Percentiles rank a stretch among this genome's conserved stretches.
Conservation (phyloP, 2,113 vertebrate genomes). For the Trogon surrucura region DNA sequence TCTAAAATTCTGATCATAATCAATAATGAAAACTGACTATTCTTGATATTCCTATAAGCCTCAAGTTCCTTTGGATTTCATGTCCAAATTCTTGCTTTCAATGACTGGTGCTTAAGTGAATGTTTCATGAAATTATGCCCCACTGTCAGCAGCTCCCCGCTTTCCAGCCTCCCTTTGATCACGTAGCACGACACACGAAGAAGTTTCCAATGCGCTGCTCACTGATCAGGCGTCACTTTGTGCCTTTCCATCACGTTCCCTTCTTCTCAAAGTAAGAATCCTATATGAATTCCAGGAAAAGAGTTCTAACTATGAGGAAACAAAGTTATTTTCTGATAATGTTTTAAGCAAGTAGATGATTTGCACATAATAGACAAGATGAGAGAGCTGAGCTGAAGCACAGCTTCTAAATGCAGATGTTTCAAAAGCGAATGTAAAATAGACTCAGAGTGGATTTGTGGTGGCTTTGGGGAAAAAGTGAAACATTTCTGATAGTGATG, state of each 20-base stretch:
- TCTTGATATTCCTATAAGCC: neutral
- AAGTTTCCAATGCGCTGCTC: neutral
- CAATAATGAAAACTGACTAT: neutral
- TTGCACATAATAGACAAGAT: constrained; percentile 19
- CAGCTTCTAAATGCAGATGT: constrained; percentile 5
- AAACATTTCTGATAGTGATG: constrained; percentile 13
- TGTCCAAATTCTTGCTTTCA: neutral
- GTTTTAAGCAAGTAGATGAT: neutral
- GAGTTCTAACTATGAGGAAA: neutral
- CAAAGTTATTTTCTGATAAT: neutral
- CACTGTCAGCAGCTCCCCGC: neutral
- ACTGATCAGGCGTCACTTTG: neutral
- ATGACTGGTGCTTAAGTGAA: neutral
- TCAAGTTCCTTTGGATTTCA: neutral
- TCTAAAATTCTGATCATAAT: neutral
- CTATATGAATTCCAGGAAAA: neutral
- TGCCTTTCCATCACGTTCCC: neutral
- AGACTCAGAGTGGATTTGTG: neutral
- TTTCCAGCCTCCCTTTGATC: neutral
- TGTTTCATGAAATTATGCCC: neutral
- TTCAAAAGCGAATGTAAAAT: neutral
- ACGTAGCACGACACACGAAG: neutral
- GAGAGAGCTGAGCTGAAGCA: constrained; percentile 17
- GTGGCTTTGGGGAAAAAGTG: neutral
- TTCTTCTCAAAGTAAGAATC: neutral